A percentile compares a stretch with the other conserved stretches of the same genome.
Evolutionary conservation across 2,888 invertebrate genomes (phyloP).

Genomic region (Anodontia alba): DNA sequence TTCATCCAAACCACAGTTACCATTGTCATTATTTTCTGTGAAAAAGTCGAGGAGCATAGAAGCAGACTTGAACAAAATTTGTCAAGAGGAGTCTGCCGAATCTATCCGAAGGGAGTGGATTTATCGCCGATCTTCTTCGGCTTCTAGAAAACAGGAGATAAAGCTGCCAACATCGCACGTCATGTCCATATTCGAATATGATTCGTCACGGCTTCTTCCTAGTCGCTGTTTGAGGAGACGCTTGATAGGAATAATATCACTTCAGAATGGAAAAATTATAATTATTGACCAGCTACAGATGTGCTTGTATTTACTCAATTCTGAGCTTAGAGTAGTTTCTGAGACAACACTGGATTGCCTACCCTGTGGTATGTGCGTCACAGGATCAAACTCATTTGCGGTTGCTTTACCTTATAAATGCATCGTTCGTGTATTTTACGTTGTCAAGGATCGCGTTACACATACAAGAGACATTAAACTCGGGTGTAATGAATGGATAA

Average conservation of each 20-base stretch:
- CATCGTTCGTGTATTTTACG: slow-evolving; percentile 28
- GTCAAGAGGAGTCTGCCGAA: slow-evolving; percentile 34
- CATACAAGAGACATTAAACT: slow-evolving; percentile 29
- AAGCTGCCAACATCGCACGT: neutral
- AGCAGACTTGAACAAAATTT: slow-evolving; percentile 39
- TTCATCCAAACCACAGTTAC: neutral
- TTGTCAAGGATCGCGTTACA: slow-evolving; percentile 22
- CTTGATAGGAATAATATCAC: slow-evolving; percentile 38
- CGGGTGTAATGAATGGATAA: slow-evolving; percentile 51
- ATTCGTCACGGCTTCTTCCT: slow-evolving; percentile 32
- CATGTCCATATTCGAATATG: slow-evolving; percentile 22
- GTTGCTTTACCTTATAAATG: slow-evolving; percentile 49
- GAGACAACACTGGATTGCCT: neutral
- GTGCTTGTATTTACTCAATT: slow-evolving; percentile 26
- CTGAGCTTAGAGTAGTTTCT: neutral
- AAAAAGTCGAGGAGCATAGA: slow-evolving; percentile 30
- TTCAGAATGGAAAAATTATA: slow-evolving; percentile 37
- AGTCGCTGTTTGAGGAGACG: slow-evolving; percentile 29
- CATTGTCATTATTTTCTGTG: neutral
- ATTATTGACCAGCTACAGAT: slow-evolving; percentile 44
- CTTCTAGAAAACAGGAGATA: neutral
- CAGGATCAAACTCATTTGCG: slow-evolving; percentile 28
- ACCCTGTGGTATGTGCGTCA: slow-evolving; percentile 26
- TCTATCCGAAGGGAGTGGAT: slow-evolving; percentile 49
- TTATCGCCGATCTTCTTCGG: slow-evolving; percentile 37